Evolutionary conservation across 2,113 vertebrate species (phyloP).

Genomic region (Bos javanicus): DNA sequence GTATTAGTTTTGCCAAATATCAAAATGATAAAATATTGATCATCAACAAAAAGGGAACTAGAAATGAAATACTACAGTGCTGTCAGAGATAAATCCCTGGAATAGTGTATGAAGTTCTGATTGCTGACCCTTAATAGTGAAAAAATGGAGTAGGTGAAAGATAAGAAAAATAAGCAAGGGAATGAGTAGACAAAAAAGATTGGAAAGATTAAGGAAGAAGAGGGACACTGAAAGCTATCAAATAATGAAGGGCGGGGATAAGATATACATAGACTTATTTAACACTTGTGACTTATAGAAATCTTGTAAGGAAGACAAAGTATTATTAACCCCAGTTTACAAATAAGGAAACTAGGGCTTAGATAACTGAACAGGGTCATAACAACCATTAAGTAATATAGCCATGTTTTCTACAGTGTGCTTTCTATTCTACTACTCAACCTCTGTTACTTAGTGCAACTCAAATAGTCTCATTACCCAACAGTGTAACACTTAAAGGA

Average conservation of each 20-base stretch:
- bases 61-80: not conserved
- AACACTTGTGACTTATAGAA: not conserved
- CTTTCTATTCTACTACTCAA: not conserved
- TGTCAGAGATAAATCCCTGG: not conserved
- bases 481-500: not conserved
- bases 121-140: not conserved
- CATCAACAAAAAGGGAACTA: not conserved
- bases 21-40: not conserved
- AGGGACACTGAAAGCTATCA: not conserved
- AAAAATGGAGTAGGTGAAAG: not conserved
- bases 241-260: not conserved
- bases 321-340: not conserved
- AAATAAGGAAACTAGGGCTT: not conserved
- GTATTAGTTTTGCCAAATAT: no score
- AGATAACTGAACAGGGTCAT: not conserved
- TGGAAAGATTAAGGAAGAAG: not conserved
- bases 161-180: not conserved
- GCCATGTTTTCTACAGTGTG: not conserved
- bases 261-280: not conserved
- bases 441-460: not conserved
- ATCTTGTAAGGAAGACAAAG: not conserved
- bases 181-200: not conserved
- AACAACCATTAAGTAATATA: not conserved
- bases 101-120: not conserved
- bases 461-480: not conserved